Conservation (phyloP, 2,113 vertebrate species). For the Chrysochloris asiatica region DNA sequence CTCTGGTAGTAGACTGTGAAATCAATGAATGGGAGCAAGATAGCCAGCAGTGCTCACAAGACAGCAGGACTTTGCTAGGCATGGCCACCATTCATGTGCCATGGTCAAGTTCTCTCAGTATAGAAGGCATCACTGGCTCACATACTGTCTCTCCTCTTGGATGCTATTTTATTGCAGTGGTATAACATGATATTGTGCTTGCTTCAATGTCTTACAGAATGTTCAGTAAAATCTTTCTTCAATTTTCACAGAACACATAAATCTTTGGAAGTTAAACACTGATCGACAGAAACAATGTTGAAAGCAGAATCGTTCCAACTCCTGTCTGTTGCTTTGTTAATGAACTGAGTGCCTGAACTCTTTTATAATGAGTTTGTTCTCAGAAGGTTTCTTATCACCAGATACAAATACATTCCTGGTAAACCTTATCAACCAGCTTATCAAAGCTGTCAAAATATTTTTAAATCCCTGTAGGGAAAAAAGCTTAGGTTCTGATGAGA, state of each 20-base stretch:
- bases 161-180: neutral
- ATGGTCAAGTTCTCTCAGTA: accelerated
- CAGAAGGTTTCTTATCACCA: too few species aligned
- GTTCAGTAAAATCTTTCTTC: neutral
- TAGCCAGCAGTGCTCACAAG: neutral
- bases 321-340: too few species aligned
- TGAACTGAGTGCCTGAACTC: too few species aligned
- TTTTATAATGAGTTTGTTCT: too few species aligned
- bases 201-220: neutral
- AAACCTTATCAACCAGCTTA: neutral
- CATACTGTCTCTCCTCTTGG: accelerated
- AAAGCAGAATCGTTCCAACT: too few species aligned
- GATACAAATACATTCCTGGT: too few species aligned
- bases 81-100: accelerated
- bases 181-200: neutral
- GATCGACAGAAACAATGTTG: too few species aligned
- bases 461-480: neutral
- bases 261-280: too few species aligned
- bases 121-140: neutral
- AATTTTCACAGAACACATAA: neutral
- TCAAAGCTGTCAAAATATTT: neutral
- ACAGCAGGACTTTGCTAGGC: neutral
- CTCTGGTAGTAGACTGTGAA: neutral
- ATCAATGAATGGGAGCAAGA: neutral
- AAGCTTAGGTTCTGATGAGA: neutral